Evolutionary conservation across 2,113 vertebrate genomes (phyloP).

Genomic region (Anolis sagrei): DNA sequence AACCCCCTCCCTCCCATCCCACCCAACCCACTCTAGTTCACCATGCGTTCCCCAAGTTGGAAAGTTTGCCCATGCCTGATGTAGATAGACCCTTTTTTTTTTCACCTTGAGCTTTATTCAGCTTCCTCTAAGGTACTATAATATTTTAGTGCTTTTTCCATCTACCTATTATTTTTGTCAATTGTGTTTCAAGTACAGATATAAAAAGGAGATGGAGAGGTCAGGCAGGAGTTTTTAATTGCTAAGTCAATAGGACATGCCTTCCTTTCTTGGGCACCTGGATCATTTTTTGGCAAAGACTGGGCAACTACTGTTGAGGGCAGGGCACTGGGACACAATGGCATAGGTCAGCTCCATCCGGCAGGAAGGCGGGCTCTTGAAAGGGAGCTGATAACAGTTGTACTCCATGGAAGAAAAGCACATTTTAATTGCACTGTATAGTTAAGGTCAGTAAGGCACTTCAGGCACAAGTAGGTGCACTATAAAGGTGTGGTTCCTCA

Average conservation of each 20-base stretch:
- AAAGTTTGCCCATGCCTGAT: not conserved
- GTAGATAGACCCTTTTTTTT: not conserved
- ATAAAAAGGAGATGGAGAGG: not conserved
- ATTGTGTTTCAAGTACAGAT: slow-evolving; percentile 2
- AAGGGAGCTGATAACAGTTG: slow-evolving; percentile 10
- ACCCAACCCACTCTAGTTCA: too few species aligned
- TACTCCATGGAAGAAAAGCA: not conserved
- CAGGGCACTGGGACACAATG: not conserved
- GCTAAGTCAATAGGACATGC: slow-evolving; percentile 25
- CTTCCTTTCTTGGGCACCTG: slow-evolving; percentile 10
- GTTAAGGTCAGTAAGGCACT: not conserved
- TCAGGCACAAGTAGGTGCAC: not conserved
- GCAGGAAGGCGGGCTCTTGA: not conserved
- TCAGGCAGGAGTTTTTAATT: not conserved
- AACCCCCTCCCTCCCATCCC: too few species aligned
- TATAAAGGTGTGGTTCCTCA: not conserved
- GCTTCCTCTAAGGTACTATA: too few species aligned
- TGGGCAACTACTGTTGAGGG: not conserved
- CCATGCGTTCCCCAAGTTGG: too few species aligned
- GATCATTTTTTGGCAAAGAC: not conserved
- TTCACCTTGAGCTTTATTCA: not conserved
- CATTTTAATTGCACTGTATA: not conserved
- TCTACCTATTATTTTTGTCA: not conserved
- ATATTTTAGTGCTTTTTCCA: not conserved
- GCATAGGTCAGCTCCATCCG: not conserved